phyloP scores from a whole-genome alignment of 1,140 invertebrate genomes.

The Pentalonia nigronervosa region DNA sequence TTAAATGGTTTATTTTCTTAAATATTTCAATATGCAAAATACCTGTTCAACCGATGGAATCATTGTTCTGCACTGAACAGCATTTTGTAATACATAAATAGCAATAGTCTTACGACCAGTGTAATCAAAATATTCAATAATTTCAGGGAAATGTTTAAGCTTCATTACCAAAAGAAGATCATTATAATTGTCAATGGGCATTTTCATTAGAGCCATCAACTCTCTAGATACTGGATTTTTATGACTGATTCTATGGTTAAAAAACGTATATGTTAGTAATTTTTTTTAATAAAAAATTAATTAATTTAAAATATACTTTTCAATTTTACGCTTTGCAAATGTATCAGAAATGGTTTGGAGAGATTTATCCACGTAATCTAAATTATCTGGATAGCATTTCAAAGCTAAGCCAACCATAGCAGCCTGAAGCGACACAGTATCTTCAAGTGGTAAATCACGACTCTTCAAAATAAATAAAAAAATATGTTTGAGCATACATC shows the following conservation, averaged over 20 bases:
- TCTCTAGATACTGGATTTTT: conserved; percentile 88
- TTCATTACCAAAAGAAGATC: conserved; percentile 87
- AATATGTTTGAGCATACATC: neutral
- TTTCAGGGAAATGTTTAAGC: conserved; percentile 82
- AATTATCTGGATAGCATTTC: conserved; percentile 93
- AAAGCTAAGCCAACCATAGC: conserved; percentile 93
- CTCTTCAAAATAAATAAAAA: conserved; percentile 29
- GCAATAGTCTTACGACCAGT: conserved; percentile 86
- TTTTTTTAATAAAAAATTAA: neutral
- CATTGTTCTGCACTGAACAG: conserved; percentile 85
- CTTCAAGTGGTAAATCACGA: conserved; percentile 90
- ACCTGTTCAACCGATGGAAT: conserved; percentile 85
- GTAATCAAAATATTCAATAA: conserved; percentile 90
- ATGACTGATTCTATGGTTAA: conserved; percentile 73
- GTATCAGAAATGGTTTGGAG: conserved; percentile 88
- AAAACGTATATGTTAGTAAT: neutral
- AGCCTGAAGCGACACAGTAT: conserved; percentile 95
- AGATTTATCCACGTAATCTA: conserved; percentile 96
- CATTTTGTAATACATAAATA: conserved; percentile 86
- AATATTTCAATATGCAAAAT: neutral
- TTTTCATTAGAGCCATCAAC: conserved; percentile 89
- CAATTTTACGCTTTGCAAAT: conserved; percentile 79
- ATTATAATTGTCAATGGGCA: conserved; percentile 94
- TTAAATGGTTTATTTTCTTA: neutral
- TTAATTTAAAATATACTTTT: conserved; percentile 70